A percentile compares a stretch with the other conserved stretches of the same genome.
These are phyloP conservation scores for Lordiphosa clarofinis DNA, from an alignment of 1,140 invertebrate species.

Conservation along the genomic window DNA sequence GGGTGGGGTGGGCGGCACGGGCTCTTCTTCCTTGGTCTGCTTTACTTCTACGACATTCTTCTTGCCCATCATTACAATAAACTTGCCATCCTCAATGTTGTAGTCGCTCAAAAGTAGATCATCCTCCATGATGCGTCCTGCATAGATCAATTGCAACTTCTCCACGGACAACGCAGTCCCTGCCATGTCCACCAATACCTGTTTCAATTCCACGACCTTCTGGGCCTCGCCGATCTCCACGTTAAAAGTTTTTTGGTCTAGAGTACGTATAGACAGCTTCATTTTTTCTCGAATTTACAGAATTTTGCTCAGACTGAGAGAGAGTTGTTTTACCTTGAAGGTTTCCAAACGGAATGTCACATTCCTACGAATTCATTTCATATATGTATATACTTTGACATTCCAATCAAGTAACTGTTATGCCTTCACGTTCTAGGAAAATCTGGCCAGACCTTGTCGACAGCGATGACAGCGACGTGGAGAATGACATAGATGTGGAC, in stretches of 20 bases:
- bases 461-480: conserved; percentile 79
- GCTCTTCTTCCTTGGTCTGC: conserved; percentile 3
- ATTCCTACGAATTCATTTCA: conserved; percentile 2
- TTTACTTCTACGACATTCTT: conserved; percentile 12
- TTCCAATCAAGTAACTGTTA: conserved; percentile 36
- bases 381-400: conserved; percentile 29
- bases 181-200: conserved; percentile 30
- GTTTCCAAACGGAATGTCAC: no score
- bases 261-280: conserved; percentile 64
- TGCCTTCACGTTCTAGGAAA: conserved; percentile 57
- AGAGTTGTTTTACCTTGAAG: neutral
- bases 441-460: conserved; percentile 70
- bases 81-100: conserved; percentile 49
- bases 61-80: conserved; percentile 63
- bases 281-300: conserved; percentile 19
- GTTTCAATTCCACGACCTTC: conserved; percentile 52
- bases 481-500: conserved; percentile 78
- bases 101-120: conserved; percentile 41
- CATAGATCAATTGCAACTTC: conserved; percentile 56
- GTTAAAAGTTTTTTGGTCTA: conserved; percentile 51
- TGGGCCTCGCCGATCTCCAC: conserved; percentile 46
- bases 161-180: conserved; percentile 44
- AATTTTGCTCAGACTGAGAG: conserved; percentile 5
- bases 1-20: conserved; percentile 10
- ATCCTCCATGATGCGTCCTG: conserved; percentile 64